Percentiles rank a stretch among this genome's conserved stretches.
Evolutionary conservation across 2,113 vertebrate genomes (phyloP).

Genomic region (Syngnathoides biaculeatus): DNA sequence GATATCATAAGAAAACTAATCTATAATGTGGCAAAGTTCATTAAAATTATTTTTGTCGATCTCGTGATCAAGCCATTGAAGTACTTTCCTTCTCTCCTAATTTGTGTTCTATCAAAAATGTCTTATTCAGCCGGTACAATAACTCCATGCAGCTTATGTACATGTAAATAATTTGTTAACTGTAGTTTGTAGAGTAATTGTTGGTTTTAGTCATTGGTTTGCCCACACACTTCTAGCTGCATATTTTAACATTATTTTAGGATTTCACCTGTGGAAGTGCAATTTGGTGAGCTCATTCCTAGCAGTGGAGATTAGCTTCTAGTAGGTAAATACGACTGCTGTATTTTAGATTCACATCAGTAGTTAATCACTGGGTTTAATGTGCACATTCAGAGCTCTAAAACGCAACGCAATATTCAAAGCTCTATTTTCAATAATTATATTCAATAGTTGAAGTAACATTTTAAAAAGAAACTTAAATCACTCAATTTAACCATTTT

Average conservation of each 20-base stretch:
- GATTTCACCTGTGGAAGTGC: constrained; percentile 9
- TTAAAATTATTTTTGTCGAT: too few species aligned
- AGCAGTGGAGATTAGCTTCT: background rate
- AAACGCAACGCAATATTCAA: constrained; percentile 11
- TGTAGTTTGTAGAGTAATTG: background rate
- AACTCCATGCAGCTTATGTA: background rate
- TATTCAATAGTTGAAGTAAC: constrained; percentile 2
- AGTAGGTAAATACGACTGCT: background rate
- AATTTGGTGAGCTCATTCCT: background rate
- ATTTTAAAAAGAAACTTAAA: constrained; percentile 29
- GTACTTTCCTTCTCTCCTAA: too few species aligned
- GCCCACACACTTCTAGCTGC: constrained; percentile 14
- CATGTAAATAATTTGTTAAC: background rate
- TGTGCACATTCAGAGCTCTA: constrained; percentile 11
- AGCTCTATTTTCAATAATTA: constrained; percentile 7
- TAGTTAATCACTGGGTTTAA: background rate
- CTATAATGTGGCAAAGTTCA: too few species aligned
- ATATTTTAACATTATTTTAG: constrained; percentile 7
- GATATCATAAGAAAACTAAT: too few species aligned
- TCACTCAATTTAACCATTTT: constrained; percentile 31
- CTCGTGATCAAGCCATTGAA: too few species aligned
- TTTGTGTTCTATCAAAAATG: background rate
- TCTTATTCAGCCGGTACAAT: background rate
- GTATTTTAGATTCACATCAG: background rate
- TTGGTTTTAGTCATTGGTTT: constrained; percentile 3